Conservation (phyloP, 2,888 invertebrate genomes). For the Drosophila anomalata region DNA sequence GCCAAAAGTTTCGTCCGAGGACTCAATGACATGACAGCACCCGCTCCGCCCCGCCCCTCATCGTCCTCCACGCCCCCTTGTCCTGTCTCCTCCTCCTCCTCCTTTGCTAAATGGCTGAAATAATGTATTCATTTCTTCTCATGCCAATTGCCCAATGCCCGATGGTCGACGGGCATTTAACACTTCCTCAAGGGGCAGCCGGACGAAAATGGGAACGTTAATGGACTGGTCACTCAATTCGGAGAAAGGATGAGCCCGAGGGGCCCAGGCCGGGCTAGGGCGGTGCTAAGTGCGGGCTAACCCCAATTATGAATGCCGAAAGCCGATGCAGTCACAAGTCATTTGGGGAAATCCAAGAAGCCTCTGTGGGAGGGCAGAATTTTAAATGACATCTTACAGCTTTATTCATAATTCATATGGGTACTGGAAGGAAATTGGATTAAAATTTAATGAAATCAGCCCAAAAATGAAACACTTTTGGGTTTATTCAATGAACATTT, state of each 20-base stretch:
- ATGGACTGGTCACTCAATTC: constrained; percentile 41
- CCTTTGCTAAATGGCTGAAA: constrained; percentile 37
- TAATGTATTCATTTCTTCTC: constrained; percentile 45
- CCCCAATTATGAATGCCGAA: constrained; percentile 29
- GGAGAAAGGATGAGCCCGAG: constrained; percentile 11
- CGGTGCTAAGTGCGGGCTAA: constrained; percentile 9
- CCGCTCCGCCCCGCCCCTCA: constrained; percentile 9
- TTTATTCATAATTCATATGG: not conserved
- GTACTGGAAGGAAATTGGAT: too few species aligned
- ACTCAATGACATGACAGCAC: constrained; percentile 57
- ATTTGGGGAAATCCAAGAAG: constrained; percentile 9
- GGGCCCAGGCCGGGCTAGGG: constrained; percentile 3
- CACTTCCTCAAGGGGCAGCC: constrained; percentile 38
- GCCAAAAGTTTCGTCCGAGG: constrained; percentile 60
- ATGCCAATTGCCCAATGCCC: constrained; percentile 39
- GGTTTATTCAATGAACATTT: constrained; percentile 57
- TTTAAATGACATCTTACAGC: constrained; percentile 4
- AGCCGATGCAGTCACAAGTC: constrained; percentile 11
- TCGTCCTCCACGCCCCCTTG: not conserved
- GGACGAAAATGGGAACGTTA: constrained; percentile 40
- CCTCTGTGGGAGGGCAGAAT: constrained; percentile 11
- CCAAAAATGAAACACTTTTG: not conserved
- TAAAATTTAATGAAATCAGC: not conserved
- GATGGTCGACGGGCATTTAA: constrained; percentile 30
- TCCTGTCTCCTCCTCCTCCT: not conserved